Percentiles rank a stretch among this genome's conserved stretches.
These are phyloP conservation scores for Nymphalis polychloros DNA, from an alignment of 2,888 invertebrate genomes.

Conservation along the genomic window DNA sequence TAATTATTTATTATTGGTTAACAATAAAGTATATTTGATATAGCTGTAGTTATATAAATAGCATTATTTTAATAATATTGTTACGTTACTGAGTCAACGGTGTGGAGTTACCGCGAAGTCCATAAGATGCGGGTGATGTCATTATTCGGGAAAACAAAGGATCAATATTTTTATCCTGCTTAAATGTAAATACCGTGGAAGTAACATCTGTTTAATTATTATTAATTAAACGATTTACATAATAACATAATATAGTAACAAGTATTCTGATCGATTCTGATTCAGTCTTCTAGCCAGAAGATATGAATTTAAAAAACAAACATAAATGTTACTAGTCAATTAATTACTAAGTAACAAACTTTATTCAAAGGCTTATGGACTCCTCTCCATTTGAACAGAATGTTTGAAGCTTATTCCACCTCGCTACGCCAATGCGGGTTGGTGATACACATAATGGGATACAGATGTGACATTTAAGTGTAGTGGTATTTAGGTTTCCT, in stretches of 20 bases:
- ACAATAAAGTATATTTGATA: neutral
- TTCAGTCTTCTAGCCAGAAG: too few species aligned
- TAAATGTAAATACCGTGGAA: neutral
- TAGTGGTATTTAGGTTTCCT: too few species aligned
- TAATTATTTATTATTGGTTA: neutral
- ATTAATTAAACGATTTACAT: too few species aligned
- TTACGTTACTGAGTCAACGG: slow-evolving; percentile 50
- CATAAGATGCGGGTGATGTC: slow-evolving; percentile 65
- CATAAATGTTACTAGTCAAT: too few species aligned
- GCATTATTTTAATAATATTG: neutral
- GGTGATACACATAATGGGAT: too few species aligned
- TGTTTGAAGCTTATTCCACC: too few species aligned
- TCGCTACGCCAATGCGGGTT: too few species aligned
- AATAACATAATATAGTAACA: neutral
- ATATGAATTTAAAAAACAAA: too few species aligned
- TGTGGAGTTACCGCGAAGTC: slow-evolving; percentile 53
- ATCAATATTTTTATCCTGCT: slow-evolving; percentile 18
- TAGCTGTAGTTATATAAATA: neutral
- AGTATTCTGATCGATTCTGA: neutral
- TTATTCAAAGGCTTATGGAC: too few species aligned
- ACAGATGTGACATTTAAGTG: too few species aligned
- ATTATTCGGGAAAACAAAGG: slow-evolving; percentile 47
- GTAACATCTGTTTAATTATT: neutral
- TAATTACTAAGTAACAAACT: too few species aligned
- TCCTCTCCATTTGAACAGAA: too few species aligned